These are phyloP conservation scores for Forbesichthys agassizii DNA, from an alignment of 2,113 vertebrate species.

Conservation along the genomic window DNA sequence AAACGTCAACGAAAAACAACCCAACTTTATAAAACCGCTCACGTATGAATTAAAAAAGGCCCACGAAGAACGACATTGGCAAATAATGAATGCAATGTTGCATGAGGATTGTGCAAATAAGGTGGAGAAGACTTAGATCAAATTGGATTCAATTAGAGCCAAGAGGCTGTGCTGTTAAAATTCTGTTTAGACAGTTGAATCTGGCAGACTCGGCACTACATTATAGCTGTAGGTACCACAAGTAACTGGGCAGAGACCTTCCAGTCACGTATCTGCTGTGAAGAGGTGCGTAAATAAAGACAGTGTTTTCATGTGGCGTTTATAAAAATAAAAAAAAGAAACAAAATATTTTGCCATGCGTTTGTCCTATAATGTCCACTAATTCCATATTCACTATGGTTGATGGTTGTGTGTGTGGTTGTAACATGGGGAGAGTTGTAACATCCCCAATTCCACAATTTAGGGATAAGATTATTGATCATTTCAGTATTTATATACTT, in stretches of 20 bases:
- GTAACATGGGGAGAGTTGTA: no score
- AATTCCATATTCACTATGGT: no score
- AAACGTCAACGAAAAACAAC: constrained; percentile 43
- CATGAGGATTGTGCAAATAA: constrained; percentile 60
- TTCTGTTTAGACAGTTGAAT: constrained; percentile 14
- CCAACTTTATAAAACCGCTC: constrained; percentile 60
- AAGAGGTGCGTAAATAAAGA: neutral
- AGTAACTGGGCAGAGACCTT: constrained; percentile 1
- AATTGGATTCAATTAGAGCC: constrained; percentile 52
- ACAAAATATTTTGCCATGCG: no score
- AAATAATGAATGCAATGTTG: constrained; percentile 59
- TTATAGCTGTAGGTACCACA: neutral
- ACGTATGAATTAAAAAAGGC: constrained; percentile 50
- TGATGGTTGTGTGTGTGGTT: no score
- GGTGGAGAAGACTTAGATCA: constrained; percentile 54
- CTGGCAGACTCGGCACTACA: constrained; percentile 10
- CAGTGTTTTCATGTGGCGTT: no score
- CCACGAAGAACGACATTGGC: constrained; percentile 58
- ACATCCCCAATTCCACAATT: no score
- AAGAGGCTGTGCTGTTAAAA: constrained; percentile 37
- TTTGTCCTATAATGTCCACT: no score
- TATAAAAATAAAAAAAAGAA: no score
- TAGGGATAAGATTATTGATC: no score
- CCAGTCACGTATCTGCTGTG: constrained; percentile 15
- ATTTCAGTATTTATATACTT: no score